Base-by-base conservation (phyloP, 2,113 vertebrate species). In the Takifugu bimaculatus region DNA sequence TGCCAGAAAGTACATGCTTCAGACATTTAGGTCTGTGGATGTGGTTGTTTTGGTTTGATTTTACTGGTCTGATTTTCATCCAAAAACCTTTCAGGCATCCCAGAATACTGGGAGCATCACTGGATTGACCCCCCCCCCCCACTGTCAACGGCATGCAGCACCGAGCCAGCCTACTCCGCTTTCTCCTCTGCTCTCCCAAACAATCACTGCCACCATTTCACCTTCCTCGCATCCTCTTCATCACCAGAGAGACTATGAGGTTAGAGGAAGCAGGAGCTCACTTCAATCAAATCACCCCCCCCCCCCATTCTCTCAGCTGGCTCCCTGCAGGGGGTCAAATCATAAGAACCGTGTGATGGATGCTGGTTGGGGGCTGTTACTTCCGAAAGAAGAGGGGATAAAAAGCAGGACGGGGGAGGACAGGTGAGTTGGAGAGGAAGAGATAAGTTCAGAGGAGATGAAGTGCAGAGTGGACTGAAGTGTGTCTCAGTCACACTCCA, bases 281-380 rank as follows among this genome's bases (percentile, higher is more conserved):
- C 70, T 78, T 64, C 58, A 77, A 63, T 80, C 72, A 82, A 57
- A 51, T 20, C 35, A 45, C 15, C 56, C 42, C 35, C 13, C 59
- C 14, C 26, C 2, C 6, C 26, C 42, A 3, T 32, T 43, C 45
- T 47, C 6, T 13, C 35, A 5, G 42, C 68, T 54, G 27, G 49
- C 51, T 54, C 39, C 26, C 55, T 7, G 25, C 13, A 42, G 64
- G 54, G 60, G 32, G 13, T 47, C 32, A 75, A 57, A 54, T 14
- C 50, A 13, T 14, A 26, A 42, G 57, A 54, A 35, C 32, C 32
- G 5, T 35, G 32, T 35, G 9, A 35, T n/a, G 5, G 39, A 7
- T 49, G 47, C 54, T 2, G 29, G 75, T 25, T 14, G 54, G 42
- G 15, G 62, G 62, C 20, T 15, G 13, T 55, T 61, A 27, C 53